These are phyloP conservation scores for Acheta domesticus DNA, from an alignment of 2,888 invertebrate species.

Conservation along the genomic window DNA sequence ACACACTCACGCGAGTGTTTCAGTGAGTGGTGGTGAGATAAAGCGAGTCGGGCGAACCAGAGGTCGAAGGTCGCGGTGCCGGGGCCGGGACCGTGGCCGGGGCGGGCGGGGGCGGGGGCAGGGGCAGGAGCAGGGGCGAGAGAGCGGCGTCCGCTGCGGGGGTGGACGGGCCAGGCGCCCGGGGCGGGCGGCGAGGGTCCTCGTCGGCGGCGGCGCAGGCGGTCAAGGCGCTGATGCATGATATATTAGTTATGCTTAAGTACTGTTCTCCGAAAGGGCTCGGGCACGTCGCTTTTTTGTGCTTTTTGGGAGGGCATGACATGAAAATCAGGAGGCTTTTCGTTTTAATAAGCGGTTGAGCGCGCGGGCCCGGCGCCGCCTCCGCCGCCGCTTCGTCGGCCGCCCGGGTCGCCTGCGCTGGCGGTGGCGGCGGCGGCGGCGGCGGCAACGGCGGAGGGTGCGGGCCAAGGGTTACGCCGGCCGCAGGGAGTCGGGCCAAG, in stretches of 20 bases:
- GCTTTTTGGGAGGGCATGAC: constrained; percentile 18
- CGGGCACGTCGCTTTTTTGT: background rate
- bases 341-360: background rate
- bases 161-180: background rate
- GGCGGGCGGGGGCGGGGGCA: background rate
- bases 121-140: background rate
- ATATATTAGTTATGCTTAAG: constrained; percentile 18
- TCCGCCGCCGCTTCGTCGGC: too few relatives aligned
- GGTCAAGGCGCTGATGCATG: background rate
- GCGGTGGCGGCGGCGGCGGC: too few relatives aligned
- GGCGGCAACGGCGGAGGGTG: too few relatives aligned
- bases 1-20: too few relatives aligned
- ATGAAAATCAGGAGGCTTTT: constrained; percentile 18
- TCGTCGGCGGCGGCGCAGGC: background rate
- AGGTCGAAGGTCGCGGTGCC: background rate
- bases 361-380: background rate
- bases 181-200: background rate
- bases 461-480: too few relatives aligned
- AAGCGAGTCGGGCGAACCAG: too few relatives aligned
- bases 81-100: background rate
- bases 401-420: too few relatives aligned
- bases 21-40: too few relatives aligned
- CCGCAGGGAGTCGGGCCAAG: too few relatives aligned
- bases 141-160: background rate
- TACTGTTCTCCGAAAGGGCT: background rate